phyloP scores from a whole-genome alignment of 2,797 vertebrate genomes.

The Halcyon badia region DNA sequence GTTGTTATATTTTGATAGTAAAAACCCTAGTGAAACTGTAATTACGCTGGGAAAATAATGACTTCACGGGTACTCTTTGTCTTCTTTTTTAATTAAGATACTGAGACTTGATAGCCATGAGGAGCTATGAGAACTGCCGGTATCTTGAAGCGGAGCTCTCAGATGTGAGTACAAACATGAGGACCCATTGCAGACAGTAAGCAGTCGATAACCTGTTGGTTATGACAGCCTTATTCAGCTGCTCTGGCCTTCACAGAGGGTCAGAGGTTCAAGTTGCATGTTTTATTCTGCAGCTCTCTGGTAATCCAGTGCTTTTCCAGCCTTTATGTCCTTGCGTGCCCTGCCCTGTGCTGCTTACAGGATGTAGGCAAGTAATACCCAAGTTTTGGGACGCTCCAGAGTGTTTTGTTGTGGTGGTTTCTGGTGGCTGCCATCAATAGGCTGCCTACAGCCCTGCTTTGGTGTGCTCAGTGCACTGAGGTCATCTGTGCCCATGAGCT shows the following conservation, averaged over 20 bases:
- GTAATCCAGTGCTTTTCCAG: background rate
- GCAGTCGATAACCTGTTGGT: background rate
- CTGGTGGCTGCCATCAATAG: accelerated
- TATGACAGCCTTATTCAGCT: background rate
- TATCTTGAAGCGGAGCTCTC: background rate
- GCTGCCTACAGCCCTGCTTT: background rate
- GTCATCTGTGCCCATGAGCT: background rate
- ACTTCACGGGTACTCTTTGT: background rate
- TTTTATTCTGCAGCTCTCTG: background rate
- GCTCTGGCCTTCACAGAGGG: background rate
- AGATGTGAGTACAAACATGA: background rate
- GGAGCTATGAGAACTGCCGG: background rate
- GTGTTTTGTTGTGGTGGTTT: background rate
- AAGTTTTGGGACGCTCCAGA: accelerated
- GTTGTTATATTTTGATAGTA: background rate
- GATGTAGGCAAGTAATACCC: accelerated
- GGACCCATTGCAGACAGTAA: background rate
- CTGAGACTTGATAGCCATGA: background rate
- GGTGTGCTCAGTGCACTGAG: accelerated
- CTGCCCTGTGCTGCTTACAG: accelerated
- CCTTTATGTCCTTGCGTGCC: accelerated
- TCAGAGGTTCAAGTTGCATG: background rate
- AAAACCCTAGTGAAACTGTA: constrained; percentile 1
- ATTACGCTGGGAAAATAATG: background rate
- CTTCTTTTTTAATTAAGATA: background rate